A percentile compares a stretch with the other conserved stretches of the same genome.
Conservation (phyloP, 2,888 invertebrate species). For the Orchesella flavescens region DNA sequence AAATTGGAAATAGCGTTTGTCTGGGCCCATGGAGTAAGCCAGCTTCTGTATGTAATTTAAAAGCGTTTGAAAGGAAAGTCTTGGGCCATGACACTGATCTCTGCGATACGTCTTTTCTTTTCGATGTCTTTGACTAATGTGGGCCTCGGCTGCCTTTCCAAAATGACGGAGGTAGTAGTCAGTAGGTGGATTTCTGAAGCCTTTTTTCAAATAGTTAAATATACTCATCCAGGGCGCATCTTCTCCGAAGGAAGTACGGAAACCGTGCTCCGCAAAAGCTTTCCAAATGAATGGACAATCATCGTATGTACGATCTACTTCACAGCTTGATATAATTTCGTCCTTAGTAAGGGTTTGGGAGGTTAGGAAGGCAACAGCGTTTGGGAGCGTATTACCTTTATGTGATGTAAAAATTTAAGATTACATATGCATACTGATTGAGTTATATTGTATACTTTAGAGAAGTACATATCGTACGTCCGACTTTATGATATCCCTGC, state of each 20-base stretch:
- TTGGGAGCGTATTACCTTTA: slow-evolving; percentile 95
- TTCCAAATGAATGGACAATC: slow-evolving; percentile 90
- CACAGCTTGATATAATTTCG: slow-evolving; percentile 77
- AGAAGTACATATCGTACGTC: slow-evolving; percentile 76
- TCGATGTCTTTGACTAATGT: no score
- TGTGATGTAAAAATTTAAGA: background rate
- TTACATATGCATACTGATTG: no score
- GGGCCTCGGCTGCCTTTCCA: slow-evolving; percentile 42
- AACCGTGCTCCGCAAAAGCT: slow-evolving; percentile 82
- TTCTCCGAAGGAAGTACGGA: slow-evolving; percentile 86
- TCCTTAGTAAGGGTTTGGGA: slow-evolving; percentile 77
- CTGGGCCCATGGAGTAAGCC: slow-evolving; percentile 76
- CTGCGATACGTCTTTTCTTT: slow-evolving; percentile 80
- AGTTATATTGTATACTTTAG: background rate
- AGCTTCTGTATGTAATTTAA: slow-evolving; percentile 83
- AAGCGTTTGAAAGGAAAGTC: slow-evolving; percentile 82
- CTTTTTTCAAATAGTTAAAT: slow-evolving; percentile 85
- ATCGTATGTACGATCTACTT: slow-evolving; percentile 81
- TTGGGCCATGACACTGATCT: slow-evolving; percentile 84
- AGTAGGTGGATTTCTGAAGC: slow-evolving; percentile 86
- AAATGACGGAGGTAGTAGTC: slow-evolving; percentile 85
- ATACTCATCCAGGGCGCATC: slow-evolving; percentile 85
- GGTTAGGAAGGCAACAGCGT: slow-evolving; percentile 86
- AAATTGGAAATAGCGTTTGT: slow-evolving; percentile 83
- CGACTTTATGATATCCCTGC: slow-evolving; percentile 93